Evolutionary conservation across 2,888 invertebrate genomes (phyloP).

Genomic region (Germaria angustata): DNA sequence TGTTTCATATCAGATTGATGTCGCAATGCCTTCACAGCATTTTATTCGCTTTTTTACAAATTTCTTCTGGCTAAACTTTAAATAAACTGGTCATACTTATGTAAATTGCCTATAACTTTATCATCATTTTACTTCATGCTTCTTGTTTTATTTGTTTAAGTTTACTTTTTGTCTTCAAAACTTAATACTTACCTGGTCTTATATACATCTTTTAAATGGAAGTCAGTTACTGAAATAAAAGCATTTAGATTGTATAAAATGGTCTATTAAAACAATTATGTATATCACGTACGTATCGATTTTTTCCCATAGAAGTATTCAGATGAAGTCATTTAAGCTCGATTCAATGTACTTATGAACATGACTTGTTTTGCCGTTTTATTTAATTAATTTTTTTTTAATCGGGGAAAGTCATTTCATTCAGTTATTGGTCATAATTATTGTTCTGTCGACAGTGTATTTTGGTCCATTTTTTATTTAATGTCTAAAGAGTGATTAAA

Average conservation of each 20-base stretch:
- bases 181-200: not conserved
- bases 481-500: too few relatives aligned
- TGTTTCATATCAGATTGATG: conserved; percentile 19
- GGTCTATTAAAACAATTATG: not conserved
- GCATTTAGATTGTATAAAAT: not conserved
- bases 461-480: too few relatives aligned
- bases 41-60: not conserved
- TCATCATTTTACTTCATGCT: conserved; percentile 5
- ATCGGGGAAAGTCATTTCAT: conserved; percentile 48
- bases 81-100: conserved; percentile 44
- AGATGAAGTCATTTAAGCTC: not conserved
- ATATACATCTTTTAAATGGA: not conserved
- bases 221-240: not conserved
- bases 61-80: conserved; percentile 3
- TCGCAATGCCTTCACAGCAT: conserved; percentile 29
- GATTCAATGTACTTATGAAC: not conserved
- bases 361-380: not conserved
- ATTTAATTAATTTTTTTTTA: not conserved
- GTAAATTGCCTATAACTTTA: not conserved
- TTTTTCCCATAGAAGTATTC: too few relatives aligned
- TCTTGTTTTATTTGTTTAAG: too few relatives aligned
- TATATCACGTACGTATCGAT: too few relatives aligned
- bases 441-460: not conserved
- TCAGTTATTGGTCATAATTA: conserved; percentile 22
- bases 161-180: conserved; percentile 1